Percentiles rank a stretch among this genome's conserved stretches.
These are phyloP conservation scores for Galago senegalensis DNA, from an alignment of 2,797 vertebrate species.

Conservation along the genomic window DNA sequence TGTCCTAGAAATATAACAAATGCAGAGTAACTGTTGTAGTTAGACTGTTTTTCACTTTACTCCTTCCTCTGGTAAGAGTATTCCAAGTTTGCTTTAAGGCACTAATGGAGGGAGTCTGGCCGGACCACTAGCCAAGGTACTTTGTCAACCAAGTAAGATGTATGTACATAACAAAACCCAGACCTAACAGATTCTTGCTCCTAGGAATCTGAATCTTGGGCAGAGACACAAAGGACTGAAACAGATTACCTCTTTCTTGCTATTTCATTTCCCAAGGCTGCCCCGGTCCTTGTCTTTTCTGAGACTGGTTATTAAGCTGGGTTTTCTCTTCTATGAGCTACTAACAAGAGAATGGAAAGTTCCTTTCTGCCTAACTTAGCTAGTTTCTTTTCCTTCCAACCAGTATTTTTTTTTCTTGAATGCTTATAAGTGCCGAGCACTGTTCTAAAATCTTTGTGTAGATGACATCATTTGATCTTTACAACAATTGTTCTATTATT, in stretches of 20 bases:
- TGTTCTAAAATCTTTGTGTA: constrained; percentile 26
- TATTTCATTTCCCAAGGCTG: background rate
- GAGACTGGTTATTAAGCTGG: background rate
- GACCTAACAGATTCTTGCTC: background rate
- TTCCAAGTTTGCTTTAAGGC: background rate
- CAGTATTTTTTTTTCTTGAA: constrained; percentile 53
- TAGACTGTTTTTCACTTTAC: background rate
- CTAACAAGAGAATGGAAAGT: background rate
- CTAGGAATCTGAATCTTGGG: constrained; percentile 34
- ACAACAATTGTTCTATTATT: constrained; percentile 37
- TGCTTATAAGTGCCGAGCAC: background rate
- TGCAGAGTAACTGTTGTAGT: background rate
- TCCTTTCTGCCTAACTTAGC: constrained; percentile 20
- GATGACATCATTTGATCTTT: constrained; percentile 50
- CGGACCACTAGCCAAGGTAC: background rate
- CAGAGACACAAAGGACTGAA: constrained; percentile 16
- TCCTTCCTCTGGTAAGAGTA: background rate
- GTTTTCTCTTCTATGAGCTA: constrained; percentile 5
- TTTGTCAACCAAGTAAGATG: background rate
- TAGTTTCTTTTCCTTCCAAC: constrained; percentile 30
- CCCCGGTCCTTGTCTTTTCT: constrained; percentile 28
- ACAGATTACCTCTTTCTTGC: background rate
- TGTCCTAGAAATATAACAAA: constrained; percentile 24
- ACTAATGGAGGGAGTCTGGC: background rate
- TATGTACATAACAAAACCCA: background rate